Base-by-base conservation (phyloP, 2,797 vertebrate genomes). In the Platyrinchus mystaceus region DNA sequence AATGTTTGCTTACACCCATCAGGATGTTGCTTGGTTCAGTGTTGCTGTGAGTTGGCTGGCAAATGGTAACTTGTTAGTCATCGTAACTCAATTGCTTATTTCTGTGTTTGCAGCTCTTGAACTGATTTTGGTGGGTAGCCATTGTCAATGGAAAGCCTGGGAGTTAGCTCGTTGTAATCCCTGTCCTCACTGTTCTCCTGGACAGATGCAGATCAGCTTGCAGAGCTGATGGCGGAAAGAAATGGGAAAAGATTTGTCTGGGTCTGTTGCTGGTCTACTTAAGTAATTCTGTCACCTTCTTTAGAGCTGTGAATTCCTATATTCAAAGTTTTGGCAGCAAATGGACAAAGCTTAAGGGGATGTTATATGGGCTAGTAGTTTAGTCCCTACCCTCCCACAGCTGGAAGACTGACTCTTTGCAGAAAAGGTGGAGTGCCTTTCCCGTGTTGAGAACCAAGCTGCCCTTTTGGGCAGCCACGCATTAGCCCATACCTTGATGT, bases 21-120 rank as follows among this genome's bases (percentile, higher is more conserved):
- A 46, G 77, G 55, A 84, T 37, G 43, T 62, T 81, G 80, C n/a
- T 88, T 84, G 74, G 79, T 91, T 87, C 34, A 46, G 19, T 55
- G 50, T 69, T 91, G 27, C 73, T 55, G 62, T 91, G 83, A 67
- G 59, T 94, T 6, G 32, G 60, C 58, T 84, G 47, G 70, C 74
- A 90, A 93, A 79, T 63, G 50, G 62, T 47, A 83, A 78, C 76
- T 84, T 74, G 39, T 71, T 85, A 92, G 89, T 78, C 60, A 58
- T 46, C 58, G 50, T 88, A 94, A 84, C 84, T 93, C 47, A 22
- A 0, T 56, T 66, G 59, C 80, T 78, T 87, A 24, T 73, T 88
- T 90, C 53, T 62, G 36, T 63, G 41, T 84, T 79, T 84, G 87
- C 71, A 84, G 76, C 24, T 93, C 50, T 84, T 86, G 70, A 60